Base-by-base conservation (phyloP, 92 coral and sea anemone genomes). In the Palythoa grandis region DNA sequence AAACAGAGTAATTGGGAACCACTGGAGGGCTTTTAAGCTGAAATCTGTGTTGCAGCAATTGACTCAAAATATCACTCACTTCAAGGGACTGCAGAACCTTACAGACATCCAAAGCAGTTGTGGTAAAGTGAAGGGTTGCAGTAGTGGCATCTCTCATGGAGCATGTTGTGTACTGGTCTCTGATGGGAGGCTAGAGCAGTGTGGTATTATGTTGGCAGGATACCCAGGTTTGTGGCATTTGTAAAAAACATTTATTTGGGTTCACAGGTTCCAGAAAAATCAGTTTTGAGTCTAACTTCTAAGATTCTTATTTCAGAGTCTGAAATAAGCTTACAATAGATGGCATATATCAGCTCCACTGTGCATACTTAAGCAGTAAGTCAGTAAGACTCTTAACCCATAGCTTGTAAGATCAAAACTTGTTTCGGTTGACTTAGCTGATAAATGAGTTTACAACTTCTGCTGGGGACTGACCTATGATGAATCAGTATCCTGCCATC, bases 151-250 rank as follows among this genome's bases (percentile, higher is more conserved):
- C 80, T 50, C 82, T 63, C 74, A 74, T 69, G 85, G 89, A 3
- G 50, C 74, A 22, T 70, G 65, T 25, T 89, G 91, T 16, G 40
- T 70, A 50, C 15, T 2, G 53, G 71, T 14, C 16, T 3, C 25
- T 78, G 83, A 57, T 5, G 53, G 83, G 43, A 57, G 11, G 29
- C 16, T 54, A 17, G 11, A 52, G 23, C 74, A 86, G 24, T 90
- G 93, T 87, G 87, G 91, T 25, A 86, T 94, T 38, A 83, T 94
- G 83, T 77, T 94, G 56, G 91, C 92, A 16, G 98, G 91, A 82
- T 90, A 87, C 69, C 98, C 98, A 94, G 95, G 98, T 94, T 79
- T 60, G 78, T 40, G 24, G 4, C 58, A 29, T 16, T 37, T 19
- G 3, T 19, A 22, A 35, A 38, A 9, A 35, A 17, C 3, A 37